Evolutionary conservation across 2,797 vertebrate genomes (phyloP), one percentile per base, ranked within the genome.

Genomic region (Sebastolobus altivelis): DNA sequence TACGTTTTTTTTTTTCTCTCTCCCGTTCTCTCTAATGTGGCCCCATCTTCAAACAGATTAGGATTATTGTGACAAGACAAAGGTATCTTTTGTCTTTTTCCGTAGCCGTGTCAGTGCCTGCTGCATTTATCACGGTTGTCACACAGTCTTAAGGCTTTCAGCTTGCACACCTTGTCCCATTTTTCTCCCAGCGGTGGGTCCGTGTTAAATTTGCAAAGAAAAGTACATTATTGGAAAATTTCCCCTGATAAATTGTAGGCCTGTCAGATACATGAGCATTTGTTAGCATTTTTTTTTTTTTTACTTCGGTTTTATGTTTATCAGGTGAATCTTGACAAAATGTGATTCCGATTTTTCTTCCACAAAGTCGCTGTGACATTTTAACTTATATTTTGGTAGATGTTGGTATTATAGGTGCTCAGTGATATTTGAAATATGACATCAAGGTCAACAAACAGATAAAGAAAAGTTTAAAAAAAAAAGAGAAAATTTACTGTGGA

Each of bases 21-120:
- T 82, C 77, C 54, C 9, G 12, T 43, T 84, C 76, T 66, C 82
- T 86, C 84, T 88, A 89, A 89, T 81, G 83, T 87, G 77, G 87
- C 83, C 74, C 79, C 78, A 78, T 95, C 93, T 88, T 80, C 88
- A 95, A 93, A 86, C 88, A 93, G 94, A 95, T 94, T 93, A 91
- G 89, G 92, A 96, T 95, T 77, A 25, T 94, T 94, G 89, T 94
- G 93, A 96, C 92, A 95, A 95, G 95, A 95, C 93, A 92, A 89
- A 95, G 93, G 84, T 91, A 77, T 83, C 81, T 94, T 94, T 95
- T 94, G 93, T 94, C 81, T 94, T 85, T 84, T 86, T 86, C 83
- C 79, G 60, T 81, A 79, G 87, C 75, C 38, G 59, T 92, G 94
- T 95, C 94, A 93, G 88, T n/a, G 85, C 78, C 81, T 73, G 82